Evolutionary conservation across 2,888 invertebrate genomes (phyloP).

Genomic region (Hesperia comma): DNA sequence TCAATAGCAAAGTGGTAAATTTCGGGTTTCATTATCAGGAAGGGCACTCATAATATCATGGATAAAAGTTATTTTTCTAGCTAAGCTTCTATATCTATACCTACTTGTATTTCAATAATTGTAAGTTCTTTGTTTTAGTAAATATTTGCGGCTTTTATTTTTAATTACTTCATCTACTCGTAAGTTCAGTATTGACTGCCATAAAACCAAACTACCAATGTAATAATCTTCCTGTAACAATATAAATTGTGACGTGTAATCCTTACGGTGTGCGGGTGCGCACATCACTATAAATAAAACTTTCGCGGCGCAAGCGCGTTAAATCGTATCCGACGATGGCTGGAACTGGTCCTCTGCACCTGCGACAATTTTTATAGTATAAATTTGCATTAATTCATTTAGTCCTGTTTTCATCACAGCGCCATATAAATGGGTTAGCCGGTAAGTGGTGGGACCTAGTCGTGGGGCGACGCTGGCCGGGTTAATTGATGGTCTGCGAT

Average conservation of each 20-base stretch:
- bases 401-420: slow-evolving; percentile 77
- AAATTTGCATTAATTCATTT: slow-evolving; percentile 84
- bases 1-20: no score
- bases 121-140: no score
- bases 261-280: slow-evolving; percentile 49
- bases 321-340: slow-evolving; percentile 78
- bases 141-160: no score
- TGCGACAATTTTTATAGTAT: slow-evolving; percentile 84
- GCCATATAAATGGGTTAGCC: slow-evolving; percentile 82
- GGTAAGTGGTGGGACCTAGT: slow-evolving; percentile 78
- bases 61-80: no score
- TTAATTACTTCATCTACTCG: no score
- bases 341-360: slow-evolving; percentile 81
- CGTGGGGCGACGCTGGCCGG: slow-evolving; percentile 41
- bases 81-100: no score
- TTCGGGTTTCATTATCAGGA: no score
- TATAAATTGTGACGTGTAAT: slow-evolving; percentile 59
- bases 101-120: no score
- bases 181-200: neutral
- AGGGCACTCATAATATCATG: no score
- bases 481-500: slow-evolving; percentile 18
- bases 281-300: slow-evolving; percentile 76
- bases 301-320: slow-evolving; percentile 77
- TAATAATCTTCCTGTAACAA: slow-evolving; percentile 49
- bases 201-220: slow-evolving; percentile 34